Base-by-base conservation (phyloP, 1,140 invertebrate genomes). In the Calliopsis andreniformis region DNA sequence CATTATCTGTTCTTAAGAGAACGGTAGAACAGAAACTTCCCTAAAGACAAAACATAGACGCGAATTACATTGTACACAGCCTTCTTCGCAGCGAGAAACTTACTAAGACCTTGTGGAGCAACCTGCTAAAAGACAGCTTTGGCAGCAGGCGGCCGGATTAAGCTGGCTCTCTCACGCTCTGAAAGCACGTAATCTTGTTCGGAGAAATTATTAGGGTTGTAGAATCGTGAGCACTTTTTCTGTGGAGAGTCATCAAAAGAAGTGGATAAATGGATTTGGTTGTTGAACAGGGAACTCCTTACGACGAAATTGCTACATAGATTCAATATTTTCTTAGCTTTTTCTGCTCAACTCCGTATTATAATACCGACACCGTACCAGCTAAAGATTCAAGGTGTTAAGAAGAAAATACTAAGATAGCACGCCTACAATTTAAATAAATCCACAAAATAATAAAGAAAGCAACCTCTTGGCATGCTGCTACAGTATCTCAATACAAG, bases 61-160 rank as follows among this genome's bases (percentile, higher is more conserved):
- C 66, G 42, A 72, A 77, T 81, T 67, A 72, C 67, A 72, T 62
- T 53, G 42, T 72, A 47, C 62, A 61, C 43, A 30, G 35, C 47
- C 18, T 25, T 35, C 43, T 49, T 23, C 58, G n/a, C 59, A 12
- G 30, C 39, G 39, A 64, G 66, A 81, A n/a, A 81, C 62, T 81
- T 81, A 67, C 80, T 49, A 67, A 71, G 78, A 59, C 62, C 76
- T 69, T 77, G 63, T 47, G n/a, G n/a, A 66, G 61, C 76, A 77
- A 61, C 51, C 56, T 71, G 32, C 43, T 63, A 71, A 71, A 63
- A 63, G 67, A 72, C 28, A 81, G 55, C 73, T 70, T 76, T 70
- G 30, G 56, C 32, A 28, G 43, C 49, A 39, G 23, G n/a, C 25
- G 14, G n/a, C 14, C 18, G 73, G 79, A 81, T 81, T 82, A 80